A percentile compares a stretch with the other conserved stretches of the same genome.
Conservation (phyloP, 2,888 invertebrate species). For the Nephrotoma guestfalica region DNA sequence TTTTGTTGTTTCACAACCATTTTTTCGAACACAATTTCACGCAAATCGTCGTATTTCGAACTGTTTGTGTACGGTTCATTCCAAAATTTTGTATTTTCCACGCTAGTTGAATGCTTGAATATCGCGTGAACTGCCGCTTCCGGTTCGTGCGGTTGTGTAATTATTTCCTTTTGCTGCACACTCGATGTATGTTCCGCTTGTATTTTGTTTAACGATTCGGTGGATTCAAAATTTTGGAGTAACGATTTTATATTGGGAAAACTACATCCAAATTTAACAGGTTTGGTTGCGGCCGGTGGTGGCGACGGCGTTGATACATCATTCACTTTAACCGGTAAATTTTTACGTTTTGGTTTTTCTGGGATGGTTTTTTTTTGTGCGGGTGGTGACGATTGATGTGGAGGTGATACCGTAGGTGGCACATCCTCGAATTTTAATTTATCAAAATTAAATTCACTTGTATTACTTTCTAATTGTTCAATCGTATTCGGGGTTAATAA, state of each 20-base stretch:
- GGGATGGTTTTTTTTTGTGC: not conserved
- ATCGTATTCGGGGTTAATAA: constrained; percentile 16
- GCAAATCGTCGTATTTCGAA: not conserved
- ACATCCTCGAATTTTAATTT: not conserved
- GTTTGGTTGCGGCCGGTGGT: not conserved
- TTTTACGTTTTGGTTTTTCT: constrained; percentile 1
- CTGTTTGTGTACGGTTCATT: not conserved
- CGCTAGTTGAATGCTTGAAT: not conserved
- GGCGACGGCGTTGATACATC: not conserved
- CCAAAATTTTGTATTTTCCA: not conserved
- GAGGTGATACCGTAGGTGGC: not conserved
- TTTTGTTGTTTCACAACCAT: not conserved
- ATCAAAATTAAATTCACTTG: not conserved
- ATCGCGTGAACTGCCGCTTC: not conserved
- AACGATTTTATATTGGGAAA: constrained; percentile 4
- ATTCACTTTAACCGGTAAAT: not conserved
- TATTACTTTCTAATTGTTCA: not conserved
- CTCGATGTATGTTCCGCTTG: not conserved
- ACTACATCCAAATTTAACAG: not conserved
- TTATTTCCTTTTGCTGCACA: not conserved
- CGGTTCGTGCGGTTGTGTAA: not conserved
- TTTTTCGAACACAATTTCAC: not conserved
- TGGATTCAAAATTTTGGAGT: not conserved
- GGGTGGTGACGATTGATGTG: not conserved
- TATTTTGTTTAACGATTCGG: not conserved